Conservation (phyloP, 2,113 vertebrate genomes). For the Cisticola juncidis region DNA sequence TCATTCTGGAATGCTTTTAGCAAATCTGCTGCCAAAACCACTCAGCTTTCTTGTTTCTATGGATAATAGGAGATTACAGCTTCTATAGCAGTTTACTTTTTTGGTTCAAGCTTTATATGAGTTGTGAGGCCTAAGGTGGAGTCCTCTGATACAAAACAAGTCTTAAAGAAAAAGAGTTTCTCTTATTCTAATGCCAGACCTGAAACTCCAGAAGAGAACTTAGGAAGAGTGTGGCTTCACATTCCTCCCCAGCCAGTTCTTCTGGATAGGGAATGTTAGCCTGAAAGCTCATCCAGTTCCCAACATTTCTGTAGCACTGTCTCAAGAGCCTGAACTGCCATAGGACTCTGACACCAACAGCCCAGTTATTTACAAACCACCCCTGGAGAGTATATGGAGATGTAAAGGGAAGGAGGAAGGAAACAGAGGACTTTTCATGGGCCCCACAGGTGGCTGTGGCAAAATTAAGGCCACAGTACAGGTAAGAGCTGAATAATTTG, state of each 20-base stretch:
- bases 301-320: neutral
- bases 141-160: neutral
- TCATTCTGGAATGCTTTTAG: neutral
- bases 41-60: neutral
- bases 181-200: neutral
- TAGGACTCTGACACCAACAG: neutral
- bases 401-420: neutral
- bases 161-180: neutral
- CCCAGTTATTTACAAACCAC: neutral
- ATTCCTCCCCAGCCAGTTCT: neutral
- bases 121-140: neutral
- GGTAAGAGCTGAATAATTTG: neutral
- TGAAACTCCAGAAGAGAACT: neutral
- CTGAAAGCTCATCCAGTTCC: neutral
- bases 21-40: neutral
- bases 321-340: neutral
- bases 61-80: neutral
- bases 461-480: neutral
- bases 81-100: neutral
- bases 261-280: neutral
- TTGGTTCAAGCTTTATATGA: neutral
- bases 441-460: neutral
- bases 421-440: neutral
- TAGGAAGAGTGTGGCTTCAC: neutral
- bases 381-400: accelerated